Conservation (phyloP, 2,797 vertebrate genomes). For the Pogoniulus pusillus region DNA sequence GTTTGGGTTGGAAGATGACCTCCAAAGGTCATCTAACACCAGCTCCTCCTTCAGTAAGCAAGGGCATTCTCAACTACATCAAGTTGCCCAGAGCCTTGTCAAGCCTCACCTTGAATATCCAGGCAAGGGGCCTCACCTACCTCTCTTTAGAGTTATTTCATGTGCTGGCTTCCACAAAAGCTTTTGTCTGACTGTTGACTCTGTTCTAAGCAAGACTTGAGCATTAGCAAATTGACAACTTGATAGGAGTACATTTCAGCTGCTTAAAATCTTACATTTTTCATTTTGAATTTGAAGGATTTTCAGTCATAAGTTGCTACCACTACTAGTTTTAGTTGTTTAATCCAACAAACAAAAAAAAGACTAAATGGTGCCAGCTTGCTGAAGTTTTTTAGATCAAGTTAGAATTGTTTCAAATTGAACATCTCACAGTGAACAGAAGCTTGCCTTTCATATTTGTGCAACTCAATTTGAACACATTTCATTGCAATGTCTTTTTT, state of each 20-base stretch:
- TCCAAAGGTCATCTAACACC: too few relatives aligned
- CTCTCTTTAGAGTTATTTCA: not conserved
- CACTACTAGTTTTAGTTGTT: not conserved
- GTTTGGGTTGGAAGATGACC: too few relatives aligned
- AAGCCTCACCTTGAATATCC: too few relatives aligned
- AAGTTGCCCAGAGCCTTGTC: too few relatives aligned
- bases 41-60: too few relatives aligned
- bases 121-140: too few relatives aligned
- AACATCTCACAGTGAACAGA: not conserved
- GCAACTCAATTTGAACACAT: not conserved
- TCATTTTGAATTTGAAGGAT: not conserved
- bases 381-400: not conserved
- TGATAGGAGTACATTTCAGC: not conserved
- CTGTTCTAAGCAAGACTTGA: not conserved
- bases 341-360: not conserved
- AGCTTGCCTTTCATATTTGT: not conserved
- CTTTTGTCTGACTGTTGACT: not conserved
- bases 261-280: not conserved
- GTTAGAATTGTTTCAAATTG: not conserved
- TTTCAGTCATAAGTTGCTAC: not conserved
- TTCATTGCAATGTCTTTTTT: not conserved
- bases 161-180: not conserved
- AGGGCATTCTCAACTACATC: too few relatives aligned
- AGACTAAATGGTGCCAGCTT: not conserved
- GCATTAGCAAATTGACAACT: not conserved